Evolutionary conservation across 2,113 vertebrate genomes (phyloP).

Genomic region (Nanorana parkeri): DNA sequence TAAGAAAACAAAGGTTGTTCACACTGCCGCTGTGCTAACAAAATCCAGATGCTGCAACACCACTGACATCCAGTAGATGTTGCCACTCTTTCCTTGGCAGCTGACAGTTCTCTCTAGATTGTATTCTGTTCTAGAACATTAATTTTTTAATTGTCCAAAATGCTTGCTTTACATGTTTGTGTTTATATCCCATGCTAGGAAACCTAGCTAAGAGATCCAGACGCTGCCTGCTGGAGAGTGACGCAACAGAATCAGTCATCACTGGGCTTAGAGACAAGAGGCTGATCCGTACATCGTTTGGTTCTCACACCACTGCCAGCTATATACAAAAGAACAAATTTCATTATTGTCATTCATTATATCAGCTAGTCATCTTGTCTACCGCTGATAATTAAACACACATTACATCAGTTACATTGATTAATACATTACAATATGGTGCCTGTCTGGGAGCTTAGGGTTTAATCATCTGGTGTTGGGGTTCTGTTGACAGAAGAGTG

Average conservation of each 20-base stretch:
- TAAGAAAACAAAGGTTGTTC: too few relatives aligned
- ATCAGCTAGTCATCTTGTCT: constrained; percentile 5
- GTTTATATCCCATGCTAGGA: not conserved
- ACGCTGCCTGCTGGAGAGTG: not conserved
- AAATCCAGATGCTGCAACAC: not conserved
- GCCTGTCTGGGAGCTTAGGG: constrained; percentile 3
- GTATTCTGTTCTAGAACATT: constrained; percentile 1
- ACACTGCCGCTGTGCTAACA: too few relatives aligned
- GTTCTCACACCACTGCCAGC: not conserved
- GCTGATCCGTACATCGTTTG: not conserved
- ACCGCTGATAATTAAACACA: constrained; percentile 29
- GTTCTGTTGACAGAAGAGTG: not conserved
- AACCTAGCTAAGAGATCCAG: not conserved
- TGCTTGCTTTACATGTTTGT: not conserved
- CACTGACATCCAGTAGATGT: not conserved
- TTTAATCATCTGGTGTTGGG: constrained; percentile 15
- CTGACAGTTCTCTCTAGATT: not conserved
- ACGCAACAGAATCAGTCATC: not conserved
- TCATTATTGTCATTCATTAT: constrained; percentile 15
- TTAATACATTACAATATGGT: constrained; percentile 14
- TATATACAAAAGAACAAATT: constrained; percentile 1
- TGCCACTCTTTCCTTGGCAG: not conserved
- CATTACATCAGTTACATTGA: not conserved
- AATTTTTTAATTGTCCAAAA: not conserved
- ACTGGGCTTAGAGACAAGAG: constrained; percentile 4